Conservation (phyloP, 1,140 invertebrate genomes). For the Tyrophagus putrescentiae region DNA sequence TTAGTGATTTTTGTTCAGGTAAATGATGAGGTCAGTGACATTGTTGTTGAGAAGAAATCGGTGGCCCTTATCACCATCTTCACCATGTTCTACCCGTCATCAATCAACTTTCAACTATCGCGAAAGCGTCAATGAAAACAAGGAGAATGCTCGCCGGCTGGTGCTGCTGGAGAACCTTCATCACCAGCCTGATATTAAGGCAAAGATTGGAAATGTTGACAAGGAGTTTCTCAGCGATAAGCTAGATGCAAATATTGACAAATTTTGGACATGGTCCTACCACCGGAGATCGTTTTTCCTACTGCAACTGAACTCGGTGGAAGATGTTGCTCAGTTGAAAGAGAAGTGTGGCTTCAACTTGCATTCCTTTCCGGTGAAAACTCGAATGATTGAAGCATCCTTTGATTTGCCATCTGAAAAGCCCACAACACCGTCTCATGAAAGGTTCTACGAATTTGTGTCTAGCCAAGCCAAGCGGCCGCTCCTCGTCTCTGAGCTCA, state of each 20-base stretch:
- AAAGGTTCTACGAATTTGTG: slow-evolving; percentile 8
- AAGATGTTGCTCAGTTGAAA: not conserved
- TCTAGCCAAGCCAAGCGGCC: not conserved
- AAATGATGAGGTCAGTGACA: too few species aligned
- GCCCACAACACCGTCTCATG: too few species aligned
- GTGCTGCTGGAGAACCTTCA: not conserved
- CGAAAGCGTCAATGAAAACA: not conserved
- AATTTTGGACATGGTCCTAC: slow-evolving; percentile 5
- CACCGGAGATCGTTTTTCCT: not conserved
- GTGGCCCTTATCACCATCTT: too few species aligned
- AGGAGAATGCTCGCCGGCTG: not conserved
- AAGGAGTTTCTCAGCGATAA: not conserved
- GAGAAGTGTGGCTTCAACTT: slow-evolving; percentile 5
- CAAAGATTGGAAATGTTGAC: not conserved
- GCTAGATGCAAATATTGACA: not conserved
- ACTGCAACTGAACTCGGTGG: not conserved
- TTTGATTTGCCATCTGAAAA: not conserved
- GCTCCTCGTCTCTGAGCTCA: not conserved
- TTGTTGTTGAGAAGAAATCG: too few species aligned
- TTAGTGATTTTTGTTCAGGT: too few species aligned
- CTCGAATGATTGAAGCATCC: slow-evolving; percentile 9
- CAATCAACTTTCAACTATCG: not conserved
- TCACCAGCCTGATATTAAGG: not conserved
- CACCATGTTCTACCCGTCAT: not conserved
- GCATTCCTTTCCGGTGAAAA: slow-evolving; percentile 15